Percentiles rank a stretch among this genome's conserved stretches.
These are phyloP conservation scores for Glyphotaelius pellucidus DNA, from an alignment of 2,888 invertebrate genomes.

Conservation along the genomic window DNA sequence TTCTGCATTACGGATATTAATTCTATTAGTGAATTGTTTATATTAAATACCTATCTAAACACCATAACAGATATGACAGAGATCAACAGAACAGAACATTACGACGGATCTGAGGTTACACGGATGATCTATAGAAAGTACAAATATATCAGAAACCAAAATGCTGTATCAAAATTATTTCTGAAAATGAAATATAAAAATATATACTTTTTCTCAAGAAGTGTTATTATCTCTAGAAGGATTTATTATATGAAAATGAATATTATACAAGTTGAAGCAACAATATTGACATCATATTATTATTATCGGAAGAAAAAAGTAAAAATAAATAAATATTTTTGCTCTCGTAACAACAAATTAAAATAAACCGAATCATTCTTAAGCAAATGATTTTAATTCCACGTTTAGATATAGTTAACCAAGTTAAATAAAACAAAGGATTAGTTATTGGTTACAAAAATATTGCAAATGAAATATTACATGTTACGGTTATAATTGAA, in stretches of 20 bases:
- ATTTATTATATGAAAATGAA: background rate
- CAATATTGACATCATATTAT: background rate
- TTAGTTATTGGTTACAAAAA: background rate
- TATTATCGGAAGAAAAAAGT: background rate
- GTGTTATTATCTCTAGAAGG: conserved; percentile 9
- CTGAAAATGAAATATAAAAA: conserved; percentile 51
- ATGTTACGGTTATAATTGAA: background rate
- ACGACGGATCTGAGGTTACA: conserved; percentile 32
- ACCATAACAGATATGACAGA: conserved; percentile 18
- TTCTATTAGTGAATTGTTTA: conserved; percentile 53
- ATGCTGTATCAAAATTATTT: conserved; percentile 41
- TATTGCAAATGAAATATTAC: background rate
- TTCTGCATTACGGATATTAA: conserved; percentile 45
- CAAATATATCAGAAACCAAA: conserved; percentile 35
- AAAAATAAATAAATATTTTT: background rate
- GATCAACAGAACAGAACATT: background rate
- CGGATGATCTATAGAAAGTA: conserved; percentile 34
- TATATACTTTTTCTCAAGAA: conserved; percentile 45
- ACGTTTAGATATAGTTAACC: background rate
- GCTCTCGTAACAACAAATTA: background rate
- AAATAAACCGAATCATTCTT: background rate
- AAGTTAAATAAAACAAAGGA: background rate
- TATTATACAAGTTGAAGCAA: background rate
- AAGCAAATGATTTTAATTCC: background rate
- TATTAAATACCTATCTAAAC: conserved; percentile 61